These are phyloP conservation scores for Oophaga pumilio DNA, from an alignment of 2,113 vertebrate species.

Conservation along the genomic window DNA sequence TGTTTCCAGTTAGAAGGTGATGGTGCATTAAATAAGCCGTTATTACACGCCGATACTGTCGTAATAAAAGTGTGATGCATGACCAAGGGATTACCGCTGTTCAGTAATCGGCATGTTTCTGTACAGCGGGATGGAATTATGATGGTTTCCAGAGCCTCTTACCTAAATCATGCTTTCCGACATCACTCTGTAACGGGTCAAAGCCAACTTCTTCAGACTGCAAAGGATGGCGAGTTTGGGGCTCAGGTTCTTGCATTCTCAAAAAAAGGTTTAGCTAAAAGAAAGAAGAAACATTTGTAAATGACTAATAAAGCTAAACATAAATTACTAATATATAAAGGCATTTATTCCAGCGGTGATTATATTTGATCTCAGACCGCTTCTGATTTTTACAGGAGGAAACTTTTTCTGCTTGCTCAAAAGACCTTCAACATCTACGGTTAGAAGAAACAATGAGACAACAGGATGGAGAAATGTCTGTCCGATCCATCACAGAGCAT, in stretches of 20 bases:
- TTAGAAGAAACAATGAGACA: too few relatives aligned
- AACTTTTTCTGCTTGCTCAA: too few relatives aligned
- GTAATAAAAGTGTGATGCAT: conserved; percentile 18
- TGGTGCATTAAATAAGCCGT: conserved; percentile 21
- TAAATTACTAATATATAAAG: background rate
- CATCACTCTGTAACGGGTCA: conserved; percentile 85
- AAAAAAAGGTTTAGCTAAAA: conserved; percentile 11
- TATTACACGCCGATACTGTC: conserved; percentile 9
- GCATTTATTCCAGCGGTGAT: too few relatives aligned
- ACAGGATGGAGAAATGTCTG: too few relatives aligned
- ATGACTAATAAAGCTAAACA: background rate
- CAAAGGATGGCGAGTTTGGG: conserved; percentile 89
- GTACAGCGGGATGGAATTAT: background rate
- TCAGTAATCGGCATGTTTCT: background rate
- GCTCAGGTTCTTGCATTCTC: conserved; percentile 89
- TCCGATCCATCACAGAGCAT: too few relatives aligned
- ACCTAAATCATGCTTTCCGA: conserved; percentile 78
- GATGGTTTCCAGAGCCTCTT: conserved; percentile 60
- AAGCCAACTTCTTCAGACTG: conserved; percentile 91
- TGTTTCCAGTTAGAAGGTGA: conserved; percentile 54
- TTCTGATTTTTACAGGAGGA: too few relatives aligned
- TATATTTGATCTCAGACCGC: too few relatives aligned
- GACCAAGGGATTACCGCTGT: conserved; percentile 4
- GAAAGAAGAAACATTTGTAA: background rate
- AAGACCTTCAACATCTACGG: too few relatives aligned